Evolutionary conservation across 37 sponge, comb jelly and placozoan genomes (phyloP).

Genomic region (Mnemiopsis leidyi): DNA sequence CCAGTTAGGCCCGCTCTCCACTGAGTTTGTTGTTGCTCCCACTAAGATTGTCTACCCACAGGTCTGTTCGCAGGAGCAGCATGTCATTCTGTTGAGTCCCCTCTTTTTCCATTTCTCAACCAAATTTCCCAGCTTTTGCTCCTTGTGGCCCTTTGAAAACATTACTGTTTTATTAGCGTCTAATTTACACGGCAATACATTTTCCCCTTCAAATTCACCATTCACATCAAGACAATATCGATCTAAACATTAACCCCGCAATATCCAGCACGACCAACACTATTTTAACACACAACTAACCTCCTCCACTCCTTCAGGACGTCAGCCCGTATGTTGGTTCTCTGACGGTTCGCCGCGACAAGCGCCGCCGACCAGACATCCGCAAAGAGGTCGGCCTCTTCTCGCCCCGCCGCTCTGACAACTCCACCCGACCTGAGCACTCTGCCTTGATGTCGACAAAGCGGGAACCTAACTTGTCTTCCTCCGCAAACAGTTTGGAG

Average conservation of each 20-base stretch:
- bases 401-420: background rate
- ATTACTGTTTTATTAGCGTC: too few relatives aligned
- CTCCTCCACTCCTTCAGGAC: background rate
- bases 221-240: too few relatives aligned
- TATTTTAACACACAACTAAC: too few relatives aligned
- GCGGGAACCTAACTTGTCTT: background rate
- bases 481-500: constrained; percentile 7
- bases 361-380: background rate
- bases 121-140: too few relatives aligned
- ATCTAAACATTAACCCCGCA: too few relatives aligned
- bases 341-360: background rate
- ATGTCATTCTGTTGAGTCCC: background rate
- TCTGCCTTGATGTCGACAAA: background rate
- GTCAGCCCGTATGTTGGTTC: constrained; percentile 10
- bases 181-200: too few relatives aligned
- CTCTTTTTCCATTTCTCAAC: background rate
- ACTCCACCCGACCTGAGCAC: background rate
- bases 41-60: background rate
- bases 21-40: background rate
- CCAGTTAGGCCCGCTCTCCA: background rate
- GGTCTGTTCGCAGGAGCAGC: background rate
- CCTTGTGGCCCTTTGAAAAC: too few relatives aligned
- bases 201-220: too few relatives aligned
- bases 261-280: too few relatives aligned
- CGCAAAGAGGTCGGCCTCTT: background rate